Conservation (phyloP, 2,888 invertebrate species). For the Limenitis camilla region DNA sequence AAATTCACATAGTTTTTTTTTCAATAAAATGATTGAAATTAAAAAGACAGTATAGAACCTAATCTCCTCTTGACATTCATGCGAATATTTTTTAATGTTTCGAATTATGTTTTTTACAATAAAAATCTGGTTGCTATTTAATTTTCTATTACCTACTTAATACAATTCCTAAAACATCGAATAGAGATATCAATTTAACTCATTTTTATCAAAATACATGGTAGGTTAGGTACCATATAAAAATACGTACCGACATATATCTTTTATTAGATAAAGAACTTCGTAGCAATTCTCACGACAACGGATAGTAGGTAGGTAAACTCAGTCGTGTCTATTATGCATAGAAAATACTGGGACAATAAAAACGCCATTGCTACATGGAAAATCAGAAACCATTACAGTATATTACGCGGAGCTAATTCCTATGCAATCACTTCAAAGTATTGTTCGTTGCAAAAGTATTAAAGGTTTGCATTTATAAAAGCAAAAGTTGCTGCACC, state of each 20-base stretch:
- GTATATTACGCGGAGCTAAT: constrained; percentile 39
- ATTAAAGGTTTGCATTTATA: constrained; percentile 42
- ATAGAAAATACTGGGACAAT: constrained; percentile 60
- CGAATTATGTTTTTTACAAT: too few species aligned
- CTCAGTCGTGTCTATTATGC: constrained; percentile 52
- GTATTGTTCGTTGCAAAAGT: constrained; percentile 23
- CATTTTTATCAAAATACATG: constrained; percentile 31
- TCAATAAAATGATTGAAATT: too few species aligned
- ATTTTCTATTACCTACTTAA: too few species aligned
- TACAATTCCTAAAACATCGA: not conserved
- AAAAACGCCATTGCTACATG: constrained; percentile 54
- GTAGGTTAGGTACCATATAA: constrained; percentile 25
- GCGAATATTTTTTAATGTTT: too few species aligned
- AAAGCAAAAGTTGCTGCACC: constrained; percentile 27
- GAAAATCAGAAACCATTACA: constrained; percentile 58
- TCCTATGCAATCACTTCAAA: constrained; percentile 27
- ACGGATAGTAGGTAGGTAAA: constrained; percentile 57
- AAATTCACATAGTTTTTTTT: too few species aligned
- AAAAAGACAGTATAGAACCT: too few species aligned
- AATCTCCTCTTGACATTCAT: too few species aligned
- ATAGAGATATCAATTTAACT: not conserved
- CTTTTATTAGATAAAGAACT: constrained; percentile 59
- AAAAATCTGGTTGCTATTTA: too few species aligned
- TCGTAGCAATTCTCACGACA: constrained; percentile 56
- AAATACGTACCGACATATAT: constrained; percentile 37